Percentiles rank a stretch among this genome's conserved stretches.
These are phyloP conservation scores for Agraylea sexmaculata DNA, from an alignment of 1,140 invertebrate species.

Conservation along the genomic window DNA sequence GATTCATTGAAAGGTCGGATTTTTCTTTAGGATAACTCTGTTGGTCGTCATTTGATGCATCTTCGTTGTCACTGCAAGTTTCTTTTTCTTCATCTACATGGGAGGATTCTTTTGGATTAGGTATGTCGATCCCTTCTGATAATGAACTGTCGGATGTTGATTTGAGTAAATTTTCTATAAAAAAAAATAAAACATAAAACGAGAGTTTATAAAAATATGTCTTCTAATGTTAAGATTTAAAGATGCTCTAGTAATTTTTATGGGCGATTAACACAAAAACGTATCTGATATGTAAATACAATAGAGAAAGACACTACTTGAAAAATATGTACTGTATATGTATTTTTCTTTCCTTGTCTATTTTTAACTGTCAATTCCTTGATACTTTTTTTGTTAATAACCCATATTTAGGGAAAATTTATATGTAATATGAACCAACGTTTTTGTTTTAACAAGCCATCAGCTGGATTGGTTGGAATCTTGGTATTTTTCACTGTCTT, in stretches of 20 bases:
- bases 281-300: not conserved
- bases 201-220: no score
- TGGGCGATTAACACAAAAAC: not conserved
- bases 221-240: constrained; percentile 19
- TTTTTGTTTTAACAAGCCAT: no score
- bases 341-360: no score
- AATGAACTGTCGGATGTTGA: constrained; percentile 78
- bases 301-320: no score
- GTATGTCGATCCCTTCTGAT: constrained; percentile 55
- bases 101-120: constrained; percentile 56
- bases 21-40: constrained; percentile 20
- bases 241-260: constrained; percentile 20
- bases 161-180: constrained; percentile 43
- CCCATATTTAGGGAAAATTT: no score
- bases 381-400: no score
- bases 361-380: no score
- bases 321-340: no score
- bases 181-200: constrained; percentile 1
- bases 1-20: constrained; percentile 23
- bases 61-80: constrained; percentile 48
- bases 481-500: no score
- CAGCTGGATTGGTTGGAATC: not conserved
- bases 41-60: constrained; percentile 20
- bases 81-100: constrained; percentile 59
- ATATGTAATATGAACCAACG: no score